A percentile compares a stretch with the other conserved stretches of the same genome.
Evolutionary conservation across 2,888 invertebrate genomes (phyloP).

Genomic region (Cremastinae sp.): DNA sequence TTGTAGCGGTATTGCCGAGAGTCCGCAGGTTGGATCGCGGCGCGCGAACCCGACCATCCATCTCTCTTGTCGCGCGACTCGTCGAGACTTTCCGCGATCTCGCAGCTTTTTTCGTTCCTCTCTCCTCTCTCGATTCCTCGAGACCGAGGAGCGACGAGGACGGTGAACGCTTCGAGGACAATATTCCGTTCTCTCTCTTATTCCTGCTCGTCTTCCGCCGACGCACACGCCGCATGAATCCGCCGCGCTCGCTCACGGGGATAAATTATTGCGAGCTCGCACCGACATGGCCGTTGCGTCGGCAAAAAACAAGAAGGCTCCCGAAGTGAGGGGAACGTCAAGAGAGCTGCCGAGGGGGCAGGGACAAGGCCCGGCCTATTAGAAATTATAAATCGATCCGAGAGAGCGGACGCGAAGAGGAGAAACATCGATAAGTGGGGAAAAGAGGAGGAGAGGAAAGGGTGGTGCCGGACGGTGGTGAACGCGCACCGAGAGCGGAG

Average conservation of each 20-base stretch:
- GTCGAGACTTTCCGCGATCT: conserved; percentile 58
- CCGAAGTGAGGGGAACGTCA: conserved; percentile 18
- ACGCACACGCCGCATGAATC: conserved; percentile 63
- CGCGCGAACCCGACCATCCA: conserved; percentile 63
- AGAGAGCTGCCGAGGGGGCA: conserved; percentile 28
- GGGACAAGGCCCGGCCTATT: conserved; percentile 57
- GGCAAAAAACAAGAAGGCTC: conserved; percentile 52
- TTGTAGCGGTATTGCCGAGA: conserved; percentile 38
- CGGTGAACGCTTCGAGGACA: conserved; percentile 21
- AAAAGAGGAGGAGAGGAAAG: conserved; percentile 23
- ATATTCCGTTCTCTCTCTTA: conserved; percentile 33
- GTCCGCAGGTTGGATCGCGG: conserved; percentile 30
- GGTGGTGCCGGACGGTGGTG: conserved; percentile 19
- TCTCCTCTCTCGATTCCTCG: conserved; percentile 35
- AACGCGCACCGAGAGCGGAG: conserved; percentile 54
- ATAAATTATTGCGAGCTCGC: conserved; percentile 61
- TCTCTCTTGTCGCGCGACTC: conserved; percentile 59
- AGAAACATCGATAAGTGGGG: conserved; percentile 50
- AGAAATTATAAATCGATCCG: conserved; percentile 65
- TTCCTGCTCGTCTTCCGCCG: conserved; percentile 59
- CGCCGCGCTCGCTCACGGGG: conserved; percentile 56
- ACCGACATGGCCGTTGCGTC: conserved; percentile 65
- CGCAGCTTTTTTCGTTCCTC: conserved; percentile 44
- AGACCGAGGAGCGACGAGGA: not conserved
- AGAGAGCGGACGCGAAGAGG: conserved; percentile 52